Evolutionary conservation across 2,888 invertebrate species (phyloP).

Genomic region (Parapristionchus giblindavisi): DNA sequence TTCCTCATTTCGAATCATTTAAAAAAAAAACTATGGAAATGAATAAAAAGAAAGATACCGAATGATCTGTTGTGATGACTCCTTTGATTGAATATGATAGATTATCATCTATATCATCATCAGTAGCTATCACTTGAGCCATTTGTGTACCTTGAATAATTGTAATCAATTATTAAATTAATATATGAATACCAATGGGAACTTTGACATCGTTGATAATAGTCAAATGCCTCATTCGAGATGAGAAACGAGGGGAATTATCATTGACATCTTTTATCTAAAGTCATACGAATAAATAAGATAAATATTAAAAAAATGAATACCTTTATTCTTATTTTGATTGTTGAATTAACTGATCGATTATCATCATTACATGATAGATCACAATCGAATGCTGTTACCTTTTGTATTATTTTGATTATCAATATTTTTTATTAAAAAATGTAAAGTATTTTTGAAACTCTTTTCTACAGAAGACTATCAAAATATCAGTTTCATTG

Average conservation of each 20-base stretch:
- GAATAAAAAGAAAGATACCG: too few species aligned
- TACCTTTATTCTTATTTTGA: conserved; percentile 8
- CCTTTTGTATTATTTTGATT: not conserved
- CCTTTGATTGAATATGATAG: conserved; percentile 21
- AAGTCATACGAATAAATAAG: not conserved
- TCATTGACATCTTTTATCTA: conserved; percentile 26
- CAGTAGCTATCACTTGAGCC: not conserved
- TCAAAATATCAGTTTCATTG: not conserved
- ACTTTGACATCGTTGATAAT: not conserved
- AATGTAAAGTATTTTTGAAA: too few species aligned
- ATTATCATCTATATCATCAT: not conserved
- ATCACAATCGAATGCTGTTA: conserved; percentile 22
- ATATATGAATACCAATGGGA: not conserved
- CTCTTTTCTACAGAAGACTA: too few species aligned
- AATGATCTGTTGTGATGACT: conserved; percentile 3
- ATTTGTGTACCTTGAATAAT: conserved; percentile 5
- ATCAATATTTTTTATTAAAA: not conserved
- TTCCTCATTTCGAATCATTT: too few species aligned
- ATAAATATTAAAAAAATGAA: not conserved
- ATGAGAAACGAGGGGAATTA: conserved; percentile 21
- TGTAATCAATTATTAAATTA: not conserved
- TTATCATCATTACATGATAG: not conserved
- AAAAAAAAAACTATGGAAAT: too few species aligned
- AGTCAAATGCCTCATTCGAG: conserved; percentile 11
- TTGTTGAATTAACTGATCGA: not conserved